Conservation (phyloP, 2,888 invertebrate genomes). For the Tetanocera ferruginea region DNA sequence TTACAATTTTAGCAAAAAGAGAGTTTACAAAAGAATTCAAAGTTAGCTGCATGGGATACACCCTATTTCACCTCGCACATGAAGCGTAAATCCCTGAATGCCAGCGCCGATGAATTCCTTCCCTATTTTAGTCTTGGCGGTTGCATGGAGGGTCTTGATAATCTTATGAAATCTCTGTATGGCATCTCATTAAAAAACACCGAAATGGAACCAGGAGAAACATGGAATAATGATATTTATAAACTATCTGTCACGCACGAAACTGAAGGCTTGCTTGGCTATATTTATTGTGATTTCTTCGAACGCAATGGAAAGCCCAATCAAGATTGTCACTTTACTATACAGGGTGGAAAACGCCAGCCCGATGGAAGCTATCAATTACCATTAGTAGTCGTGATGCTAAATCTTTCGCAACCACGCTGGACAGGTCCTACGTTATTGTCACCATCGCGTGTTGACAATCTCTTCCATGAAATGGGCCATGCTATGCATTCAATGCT, state of each 20-base stretch:
- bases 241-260: slow-evolving; percentile 93
- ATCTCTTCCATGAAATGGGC: slow-evolving; percentile 98
- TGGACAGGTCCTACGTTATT: slow-evolving; percentile 84
- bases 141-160: slow-evolving; percentile 97
- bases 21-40: slow-evolving; percentile 55
- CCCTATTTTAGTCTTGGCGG: slow-evolving; percentile 93
- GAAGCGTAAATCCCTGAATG: slow-evolving; percentile 79
- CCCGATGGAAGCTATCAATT: slow-evolving; percentile 87
- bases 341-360: slow-evolving; percentile 89
- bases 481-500: slow-evolving; percentile 99
- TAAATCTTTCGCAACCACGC: slow-evolving; percentile 85
- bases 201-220: slow-evolving; percentile 83
- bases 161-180: slow-evolving; percentile 86
- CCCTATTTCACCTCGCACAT: slow-evolving; percentile 85
- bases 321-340: slow-evolving; percentile 99
- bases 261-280: slow-evolving; percentile 85
- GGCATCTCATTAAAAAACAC: slow-evolving; percentile 83
- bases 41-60: slow-evolving; percentile 85
- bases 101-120: slow-evolving; percentile 80
- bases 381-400: slow-evolving; percentile 93
- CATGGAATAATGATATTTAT: slow-evolving; percentile 90
- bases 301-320: slow-evolving; percentile 91
- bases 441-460: slow-evolving; percentile 89
- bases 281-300: slow-evolving; percentile 98
- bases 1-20: slow-evolving; percentile 55